A percentile compares a stretch with the other conserved stretches of the same genome.
These are phyloP conservation scores for Apotomis capreana DNA, from an alignment of 2,888 invertebrate genomes.

Conservation along the genomic window DNA sequence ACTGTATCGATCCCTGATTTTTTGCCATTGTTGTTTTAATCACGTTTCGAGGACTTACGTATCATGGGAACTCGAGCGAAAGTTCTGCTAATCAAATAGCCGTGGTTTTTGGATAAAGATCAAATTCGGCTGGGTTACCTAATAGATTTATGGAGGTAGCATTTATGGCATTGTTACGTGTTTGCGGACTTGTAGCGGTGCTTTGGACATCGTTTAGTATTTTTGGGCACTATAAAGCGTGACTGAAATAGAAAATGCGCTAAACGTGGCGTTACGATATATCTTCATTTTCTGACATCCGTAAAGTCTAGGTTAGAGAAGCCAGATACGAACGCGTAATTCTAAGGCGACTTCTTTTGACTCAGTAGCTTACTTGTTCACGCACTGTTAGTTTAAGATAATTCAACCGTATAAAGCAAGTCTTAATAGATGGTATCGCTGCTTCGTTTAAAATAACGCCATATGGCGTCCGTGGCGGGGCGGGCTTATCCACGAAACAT, in stretches of 20 bases:
- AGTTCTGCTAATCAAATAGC: slow-evolving; percentile 25
- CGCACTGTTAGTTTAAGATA: slow-evolving; percentile 23
- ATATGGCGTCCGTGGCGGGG: slow-evolving; percentile 63
- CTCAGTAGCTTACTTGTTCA: slow-evolving; percentile 5
- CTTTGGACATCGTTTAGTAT: slow-evolving; percentile 6
- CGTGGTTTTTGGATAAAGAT: slow-evolving; percentile 17
- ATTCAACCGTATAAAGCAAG: slow-evolving; percentile 24
- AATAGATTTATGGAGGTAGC: slow-evolving; percentile 16
- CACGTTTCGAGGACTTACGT: slow-evolving; percentile 44
- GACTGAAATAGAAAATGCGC: slow-evolving; percentile 21
- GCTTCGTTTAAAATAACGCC: slow-evolving; percentile 51
- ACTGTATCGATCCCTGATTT: slow-evolving; percentile 54
- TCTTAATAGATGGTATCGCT: slow-evolving; percentile 30
- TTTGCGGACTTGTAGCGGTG: neutral
- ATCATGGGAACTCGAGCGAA: slow-evolving; percentile 33
- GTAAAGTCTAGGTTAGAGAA: slow-evolving; percentile 17
- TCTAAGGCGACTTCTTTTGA: slow-evolving; percentile 7
- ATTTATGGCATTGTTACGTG: slow-evolving; percentile 15
- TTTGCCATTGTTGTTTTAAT: slow-evolving; percentile 50
- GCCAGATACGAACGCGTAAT: neutral
- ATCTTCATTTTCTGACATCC: slow-evolving; percentile 16
- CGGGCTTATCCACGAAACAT: slow-evolving; percentile 62
- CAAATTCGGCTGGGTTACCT: slow-evolving; percentile 15
- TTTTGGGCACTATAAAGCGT: slow-evolving; percentile 21
- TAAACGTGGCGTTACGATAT: neutral